Conservation (phyloP, 2,888 invertebrate genomes). For the Sipha maydis region DNA sequence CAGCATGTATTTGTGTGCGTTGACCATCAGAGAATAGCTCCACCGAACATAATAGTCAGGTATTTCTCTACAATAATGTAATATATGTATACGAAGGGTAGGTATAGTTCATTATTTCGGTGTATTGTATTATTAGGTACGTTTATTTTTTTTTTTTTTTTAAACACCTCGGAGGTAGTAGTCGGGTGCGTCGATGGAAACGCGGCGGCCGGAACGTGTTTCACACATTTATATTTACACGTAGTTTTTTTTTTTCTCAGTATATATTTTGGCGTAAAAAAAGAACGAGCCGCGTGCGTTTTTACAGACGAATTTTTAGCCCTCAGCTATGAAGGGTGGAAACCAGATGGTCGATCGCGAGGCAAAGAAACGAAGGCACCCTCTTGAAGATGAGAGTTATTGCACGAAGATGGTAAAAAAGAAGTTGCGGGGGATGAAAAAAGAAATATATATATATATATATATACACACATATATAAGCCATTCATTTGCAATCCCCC, state of each 20-base stretch:
- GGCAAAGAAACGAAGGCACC: conserved; percentile 25
- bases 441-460: conserved; percentile 19
- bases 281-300: conserved; percentile 21
- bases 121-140: conserved; percentile 26
- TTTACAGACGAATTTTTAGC: conserved; percentile 43
- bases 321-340: conserved; percentile 37
- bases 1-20: neutral
- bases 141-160: neutral
- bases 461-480: no score
- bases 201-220: conserved; percentile 43
- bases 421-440: conserved; percentile 57
- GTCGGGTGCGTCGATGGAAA: neutral
- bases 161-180: neutral
- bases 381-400: conserved; percentile 54
- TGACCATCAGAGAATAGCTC: conserved; percentile 34
- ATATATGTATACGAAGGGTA: conserved; percentile 39
- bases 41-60: conserved; percentile 26
- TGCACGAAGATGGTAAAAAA: conserved; percentile 39
- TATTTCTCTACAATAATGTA: conserved; percentile 27
- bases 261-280: conserved; percentile 42
- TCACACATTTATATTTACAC: conserved; percentile 45
- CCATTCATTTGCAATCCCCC: conserved; percentile 53
- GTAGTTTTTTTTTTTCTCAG: conserved; percentile 30
- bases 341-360: conserved; percentile 55
- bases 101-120: conserved; percentile 47